Evolutionary conservation across 2,113 vertebrate genomes (phyloP), one percentile per base, ranked within the genome.

Genomic region (Porphyrio hochstetteri): DNA sequence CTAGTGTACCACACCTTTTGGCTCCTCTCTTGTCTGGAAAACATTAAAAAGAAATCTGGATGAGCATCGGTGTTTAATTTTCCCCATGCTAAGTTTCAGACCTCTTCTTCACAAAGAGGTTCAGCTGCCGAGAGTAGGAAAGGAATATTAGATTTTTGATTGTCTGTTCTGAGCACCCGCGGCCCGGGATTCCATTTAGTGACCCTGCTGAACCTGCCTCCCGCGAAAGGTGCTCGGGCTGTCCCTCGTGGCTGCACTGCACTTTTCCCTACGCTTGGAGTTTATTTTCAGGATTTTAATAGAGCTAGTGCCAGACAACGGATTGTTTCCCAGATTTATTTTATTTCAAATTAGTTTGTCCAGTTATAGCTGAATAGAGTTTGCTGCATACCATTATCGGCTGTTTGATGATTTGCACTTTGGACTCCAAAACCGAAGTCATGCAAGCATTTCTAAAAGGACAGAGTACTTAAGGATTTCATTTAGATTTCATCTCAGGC

Each of bases 71-170:
- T 83, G 40, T 97, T 97, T 96, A 90, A 95, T 97, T 96, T 97
- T 96, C 57, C 70, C 59, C 59, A 36, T 94, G 86, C 78, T 67
- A 92, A 82, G 35, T 96, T 97, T 94, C 78, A 79, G 86, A 36
- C 23, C 88, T 78, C 23, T 90, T 78, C 19, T 83, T 85, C 71
- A 86, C 63, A n/a, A 61, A 68, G 90, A 94, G 63, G 35, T 96
- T 97, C 94, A 95, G 86, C 86, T 94, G 90, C 82, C 71, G 70
- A 74, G 67, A 85, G 29, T 76, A 64, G 60, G 88, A 94, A 75
- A 72, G 52, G 78, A 94, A 90, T 97, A 94, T 94, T 95, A 96
- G 93, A 86, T 94, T 96, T 96, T 95, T 96, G 92, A 96, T 97
- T 97, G 91, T 93, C 89, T 96, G 18, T 74, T 38, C 68, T 24